These are phyloP conservation scores for Muricea muricata DNA, from an alignment of 92 coral and sea anemone species.

Conservation along the genomic window DNA sequence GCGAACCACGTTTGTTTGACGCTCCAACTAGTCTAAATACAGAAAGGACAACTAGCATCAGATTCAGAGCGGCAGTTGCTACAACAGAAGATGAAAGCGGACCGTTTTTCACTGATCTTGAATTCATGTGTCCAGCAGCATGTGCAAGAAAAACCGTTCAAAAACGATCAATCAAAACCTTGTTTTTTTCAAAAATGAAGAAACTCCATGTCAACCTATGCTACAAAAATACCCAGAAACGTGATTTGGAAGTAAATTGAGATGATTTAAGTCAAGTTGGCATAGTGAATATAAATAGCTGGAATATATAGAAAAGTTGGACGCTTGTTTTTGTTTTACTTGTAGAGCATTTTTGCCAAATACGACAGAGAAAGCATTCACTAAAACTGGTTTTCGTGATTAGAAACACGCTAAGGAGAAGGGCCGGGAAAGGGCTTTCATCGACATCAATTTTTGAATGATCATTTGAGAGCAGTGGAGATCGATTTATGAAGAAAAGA, in stretches of 20 bases:
- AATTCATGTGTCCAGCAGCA: not conserved
- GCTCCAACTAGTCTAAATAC: not conserved
- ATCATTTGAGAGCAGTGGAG: constrained; percentile 25
- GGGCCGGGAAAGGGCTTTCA: constrained; percentile 34
- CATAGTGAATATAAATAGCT: constrained; percentile 3
- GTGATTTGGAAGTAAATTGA: constrained; percentile 1
- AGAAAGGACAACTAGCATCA: constrained; percentile 16
- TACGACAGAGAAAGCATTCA: constrained; percentile 13
- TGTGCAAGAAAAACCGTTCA: not conserved
- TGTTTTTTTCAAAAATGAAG: not conserved
- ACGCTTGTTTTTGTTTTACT: constrained; percentile 33
- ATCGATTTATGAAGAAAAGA: not conserved
- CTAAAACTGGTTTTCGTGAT: constrained; percentile 30
- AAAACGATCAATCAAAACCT: not conserved
- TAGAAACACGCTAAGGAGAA: constrained; percentile 28
- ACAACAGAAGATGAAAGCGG: not conserved
- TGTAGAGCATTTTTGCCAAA: constrained; percentile 23
- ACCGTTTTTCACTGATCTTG: constrained; percentile 12
- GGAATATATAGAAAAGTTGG: constrained; percentile 19
- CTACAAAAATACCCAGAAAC: constrained; percentile 16
- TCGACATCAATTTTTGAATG: constrained; percentile 25
- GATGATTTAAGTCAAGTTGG: not conserved
- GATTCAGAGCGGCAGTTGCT: not conserved
- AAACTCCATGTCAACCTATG: constrained; percentile 8
- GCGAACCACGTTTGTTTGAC: constrained; percentile 5